Evolutionary conservation across 2,113 vertebrate genomes (phyloP), one percentile per base, ranked within the genome.

Genomic region (Dissostichus mawsoni): DNA sequence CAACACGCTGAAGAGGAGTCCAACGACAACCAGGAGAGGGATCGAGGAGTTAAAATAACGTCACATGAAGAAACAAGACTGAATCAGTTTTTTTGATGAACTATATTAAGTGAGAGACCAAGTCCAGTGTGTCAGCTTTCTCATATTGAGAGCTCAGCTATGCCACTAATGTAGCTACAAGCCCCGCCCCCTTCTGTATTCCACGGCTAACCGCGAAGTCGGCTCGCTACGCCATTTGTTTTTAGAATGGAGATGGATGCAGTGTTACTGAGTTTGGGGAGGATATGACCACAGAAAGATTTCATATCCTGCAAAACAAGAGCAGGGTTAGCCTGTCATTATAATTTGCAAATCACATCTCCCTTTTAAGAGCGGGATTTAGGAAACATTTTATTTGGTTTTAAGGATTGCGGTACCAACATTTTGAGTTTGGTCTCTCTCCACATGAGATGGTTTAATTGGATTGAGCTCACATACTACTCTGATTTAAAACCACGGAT

Each of bases 71-170:
- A 90, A 93, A 91, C 68, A 74, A 90, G 90, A 94, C 93, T 92
- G 92, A 93, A 94, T 94, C 89, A 86, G 90, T 93, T 95, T 94
- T 94, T 93, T 91, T 85, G 84, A 93, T 80, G 91, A 95, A 93
- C 90, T 89, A 87, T 89, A 90, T 82, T 59, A 90, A 91, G 88
- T 10, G 85, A 91, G 88, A 90, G 92, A 91, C 86, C 96, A 90
- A 95, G 96, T 97, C 96, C 96, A 97, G 97, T 97, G 96, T 96
- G 97, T 97, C 97, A 97, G 98, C 97, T 98, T 99, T 99, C 98
- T 99, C 98, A 99, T 99, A 99, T 99, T 99, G 98, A 99, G 98
- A 99, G 97, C 97, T 98, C 96, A 96, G 96, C 97, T 97, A 98
- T 98, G 97, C 96, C 98, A 97, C 96, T 96, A 96, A 96, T 98